phyloP scores from a whole-genome alignment of 2,113 vertebrate genomes.

The Danionella cerebrum region DNA sequence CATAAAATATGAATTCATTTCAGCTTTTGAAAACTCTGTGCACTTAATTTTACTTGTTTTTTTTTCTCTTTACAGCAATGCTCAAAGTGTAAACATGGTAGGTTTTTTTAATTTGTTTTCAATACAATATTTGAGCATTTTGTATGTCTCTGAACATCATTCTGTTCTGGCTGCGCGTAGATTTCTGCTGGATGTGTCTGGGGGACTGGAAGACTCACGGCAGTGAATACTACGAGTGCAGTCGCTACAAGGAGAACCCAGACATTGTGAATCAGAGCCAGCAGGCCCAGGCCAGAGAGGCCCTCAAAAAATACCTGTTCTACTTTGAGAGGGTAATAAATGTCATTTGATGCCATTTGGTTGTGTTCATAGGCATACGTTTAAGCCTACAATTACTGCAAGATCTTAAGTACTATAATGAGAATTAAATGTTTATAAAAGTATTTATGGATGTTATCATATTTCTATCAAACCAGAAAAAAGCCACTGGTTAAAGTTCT shows the following conservation, averaged over 20 bases:
- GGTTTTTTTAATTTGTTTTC: conserved; percentile 30
- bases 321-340: conserved; percentile 97
- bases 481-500: too few species aligned
- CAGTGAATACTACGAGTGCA: conserved; percentile 99
- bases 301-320: conserved; percentile 99
- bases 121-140: not conserved
- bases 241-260: conserved; percentile 98
- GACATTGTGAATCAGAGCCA: conserved; percentile 99
- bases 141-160: not conserved
- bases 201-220: conserved; percentile 99
- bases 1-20: too few species aligned
- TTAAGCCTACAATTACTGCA: too few species aligned
- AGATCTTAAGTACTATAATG: too few species aligned
- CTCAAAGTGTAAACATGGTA: conserved; percentile 99
- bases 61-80: conserved; percentile 82
- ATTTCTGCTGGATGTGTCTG: conserved; percentile 99
- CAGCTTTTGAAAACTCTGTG: too few species aligned
- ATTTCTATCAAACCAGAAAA: too few species aligned
- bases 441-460: too few species aligned
- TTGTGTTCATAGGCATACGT: not conserved
- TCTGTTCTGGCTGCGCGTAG: conserved; percentile 51
- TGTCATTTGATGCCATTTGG: not conserved
- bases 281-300: conserved; percentile 97
- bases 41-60: conserved; percentile 10
- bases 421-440: too few species aligned